Base-by-base conservation (phyloP, 2,888 invertebrate genomes). In the Globia sparganii region DNA sequence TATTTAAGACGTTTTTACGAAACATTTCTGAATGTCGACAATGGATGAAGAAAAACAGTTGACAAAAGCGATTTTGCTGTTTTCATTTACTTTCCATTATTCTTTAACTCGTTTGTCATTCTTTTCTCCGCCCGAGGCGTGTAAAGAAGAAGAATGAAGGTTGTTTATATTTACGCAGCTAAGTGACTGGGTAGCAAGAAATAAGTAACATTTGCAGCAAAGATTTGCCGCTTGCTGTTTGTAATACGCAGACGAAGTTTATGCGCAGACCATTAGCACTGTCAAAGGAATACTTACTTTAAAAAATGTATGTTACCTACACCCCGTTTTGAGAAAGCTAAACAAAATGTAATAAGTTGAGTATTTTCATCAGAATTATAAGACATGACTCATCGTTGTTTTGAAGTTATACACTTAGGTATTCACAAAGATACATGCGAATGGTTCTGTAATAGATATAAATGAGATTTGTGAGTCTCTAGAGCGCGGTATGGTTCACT, bases 21-120 rank as follows among this genome's bases (percentile, higher is more conserved):
- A 91, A 91, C 87, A 93, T 86, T 92, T 91, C 90, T 89, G 89
- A 93, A 92, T 92, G 92, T 89, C 89, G 89, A 92, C 93, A 92
- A 92, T 92, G 91, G 91, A 90, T 90, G 91, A 92, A 93, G 91
- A 92, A 93, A 91, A 94, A 91, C 94, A 93, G 93, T 93, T 94
- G 94, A 94, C 94, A 95, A 95, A 95, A 94, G 94, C 93, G 94
- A 95, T 95, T 95, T 94, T 93, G 91, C 94, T 94, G 94, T 95
- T 94, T 95, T 95, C 95, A 95, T 95, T 95, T 95, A 95, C 95
- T 95, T 95, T 94, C 94, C 94, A 95, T 95, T 95, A 95, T 95
- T 95, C 94, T 93, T 94, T 94, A 94, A 94, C 95, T 95, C 95
- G 94, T 95, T 95, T 95, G 95, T 95, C 95, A 95, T 95, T 95